phyloP scores from a whole-genome alignment of 2,888 invertebrate species.

The Carpatolechia fugitivella region DNA sequence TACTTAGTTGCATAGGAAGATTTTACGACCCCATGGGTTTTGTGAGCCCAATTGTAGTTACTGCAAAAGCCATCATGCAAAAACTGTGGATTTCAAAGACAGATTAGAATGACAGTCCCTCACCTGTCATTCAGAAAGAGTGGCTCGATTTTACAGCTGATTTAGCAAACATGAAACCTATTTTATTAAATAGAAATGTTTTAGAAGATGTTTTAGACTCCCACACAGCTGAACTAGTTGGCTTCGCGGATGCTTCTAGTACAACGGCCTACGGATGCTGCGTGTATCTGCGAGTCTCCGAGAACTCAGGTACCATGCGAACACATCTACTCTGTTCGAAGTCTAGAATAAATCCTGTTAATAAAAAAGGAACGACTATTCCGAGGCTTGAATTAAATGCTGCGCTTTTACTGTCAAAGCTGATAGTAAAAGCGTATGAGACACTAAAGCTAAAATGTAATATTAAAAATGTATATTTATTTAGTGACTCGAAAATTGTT shows the following conservation, averaged over 20 bases:
- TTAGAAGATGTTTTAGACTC: background rate
- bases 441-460: slow-evolving; percentile 7
- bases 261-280: slow-evolving; percentile 14
- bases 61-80: slow-evolving; percentile 21
- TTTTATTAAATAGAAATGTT: background rate
- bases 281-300: slow-evolving; percentile 12
- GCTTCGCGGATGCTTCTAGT: slow-evolving; percentile 1
- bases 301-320: slow-evolving; percentile 5
- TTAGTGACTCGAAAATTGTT: slow-evolving; percentile 17
- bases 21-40: slow-evolving; percentile 25
- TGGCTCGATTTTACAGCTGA: background rate
- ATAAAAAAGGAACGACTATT: slow-evolving; percentile 11
- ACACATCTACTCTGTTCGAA: slow-evolving; percentile 19
- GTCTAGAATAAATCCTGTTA: slow-evolving; percentile 18
- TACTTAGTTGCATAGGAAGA: slow-evolving; percentile 21
- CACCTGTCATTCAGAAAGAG: background rate
- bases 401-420: slow-evolving; percentile 18
- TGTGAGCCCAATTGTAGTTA: slow-evolving; percentile 18
- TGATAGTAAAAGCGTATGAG: slow-evolving; percentile 7
- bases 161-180: background rate
- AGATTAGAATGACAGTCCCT: background rate
- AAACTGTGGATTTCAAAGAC: background rate
- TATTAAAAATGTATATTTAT: slow-evolving; percentile 14
- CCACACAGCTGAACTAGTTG: background rate
- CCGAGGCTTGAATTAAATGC: slow-evolving; percentile 23